Conservation (phyloP, 1,140 invertebrate genomes). For the Caenorhabditis brenneri region DNA sequence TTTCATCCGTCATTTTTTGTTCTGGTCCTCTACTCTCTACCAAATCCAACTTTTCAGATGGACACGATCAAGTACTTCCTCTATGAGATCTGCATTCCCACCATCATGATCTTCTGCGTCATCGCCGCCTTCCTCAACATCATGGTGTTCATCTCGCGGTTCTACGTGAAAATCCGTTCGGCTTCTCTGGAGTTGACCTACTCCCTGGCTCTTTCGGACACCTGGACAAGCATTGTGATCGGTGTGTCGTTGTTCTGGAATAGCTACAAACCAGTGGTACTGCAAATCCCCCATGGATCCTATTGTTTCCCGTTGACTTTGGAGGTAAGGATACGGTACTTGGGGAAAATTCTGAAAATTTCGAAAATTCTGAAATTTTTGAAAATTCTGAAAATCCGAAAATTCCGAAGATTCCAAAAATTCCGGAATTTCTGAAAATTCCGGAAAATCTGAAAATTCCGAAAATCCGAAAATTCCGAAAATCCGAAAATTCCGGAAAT, state of each 20-base stretch:
- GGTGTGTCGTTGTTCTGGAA: slow-evolving; percentile 43
- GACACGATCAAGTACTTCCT: slow-evolving; percentile 31
- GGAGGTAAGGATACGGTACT: no score
- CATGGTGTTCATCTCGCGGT: slow-evolving; percentile 5
- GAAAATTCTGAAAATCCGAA: no score
- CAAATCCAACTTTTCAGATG: not conserved
- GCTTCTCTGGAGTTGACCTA: slow-evolving; percentile 42
- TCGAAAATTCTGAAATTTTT: not conserved
- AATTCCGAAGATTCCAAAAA: no score
- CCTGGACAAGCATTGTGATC: slow-evolving; percentile 37
- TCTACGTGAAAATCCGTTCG: slow-evolving; percentile 3
- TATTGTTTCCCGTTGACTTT: slow-evolving; percentile 46
- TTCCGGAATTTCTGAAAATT: no score
- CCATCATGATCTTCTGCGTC: slow-evolving; percentile 11
- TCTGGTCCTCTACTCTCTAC: no score
- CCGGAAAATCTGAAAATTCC: no score
- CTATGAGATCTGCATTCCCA: slow-evolving; percentile 45
- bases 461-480: no score
- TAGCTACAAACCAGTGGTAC: slow-evolving; percentile 46
- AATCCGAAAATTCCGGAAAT: no score
- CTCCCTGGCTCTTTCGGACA: slow-evolving; percentile 34
- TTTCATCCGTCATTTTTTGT: no score
- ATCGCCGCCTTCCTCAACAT: slow-evolving; percentile 37
- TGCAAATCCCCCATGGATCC: not conserved
- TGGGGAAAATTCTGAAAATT: no score